Evolutionary conservation across 64 coral and sea anemone genomes (phyloP).

Genomic region (Porites lutea): DNA sequence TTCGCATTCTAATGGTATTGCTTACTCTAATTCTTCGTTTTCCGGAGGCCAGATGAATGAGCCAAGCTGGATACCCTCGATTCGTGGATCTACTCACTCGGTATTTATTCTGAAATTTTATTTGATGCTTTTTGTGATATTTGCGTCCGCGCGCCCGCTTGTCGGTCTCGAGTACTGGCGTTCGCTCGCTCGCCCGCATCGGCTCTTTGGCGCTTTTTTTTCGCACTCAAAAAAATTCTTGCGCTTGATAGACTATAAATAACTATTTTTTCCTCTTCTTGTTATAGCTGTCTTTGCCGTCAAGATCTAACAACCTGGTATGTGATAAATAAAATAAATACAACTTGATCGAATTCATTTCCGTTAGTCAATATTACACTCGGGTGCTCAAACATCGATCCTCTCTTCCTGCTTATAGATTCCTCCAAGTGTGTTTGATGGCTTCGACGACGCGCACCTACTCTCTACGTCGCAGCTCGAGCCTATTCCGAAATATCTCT

Average conservation of each 20-base stretch:
- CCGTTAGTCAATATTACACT: slow-evolving; percentile 81
- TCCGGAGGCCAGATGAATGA: slow-evolving; percentile 86
- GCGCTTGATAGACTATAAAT: slow-evolving; percentile 12
- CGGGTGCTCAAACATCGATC: slow-evolving; percentile 65
- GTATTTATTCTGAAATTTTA: slow-evolving; percentile 93
- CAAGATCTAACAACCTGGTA: slow-evolving; percentile 99
- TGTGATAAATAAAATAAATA: slow-evolving; percentile 94
- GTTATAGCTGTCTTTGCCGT: slow-evolving; percentile 95
- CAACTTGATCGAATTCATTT: slow-evolving; percentile 81
- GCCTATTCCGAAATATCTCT: slow-evolving; percentile 92
- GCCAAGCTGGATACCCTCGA: slow-evolving; percentile 99
- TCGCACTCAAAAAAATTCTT: slow-evolving; percentile 43
- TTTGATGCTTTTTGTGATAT: slow-evolving; percentile 53
- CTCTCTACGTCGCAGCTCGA: slow-evolving; percentile 87
- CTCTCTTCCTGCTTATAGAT: slow-evolving; percentile 82
- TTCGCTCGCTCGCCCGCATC: not conserved
- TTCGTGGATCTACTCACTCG: slow-evolving; percentile 99
- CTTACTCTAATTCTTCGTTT: slow-evolving; percentile 96
- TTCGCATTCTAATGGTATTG: slow-evolving; percentile 92
- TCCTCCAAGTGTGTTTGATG: slow-evolving; percentile 98
- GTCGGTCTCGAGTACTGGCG: slow-evolving; percentile 33
- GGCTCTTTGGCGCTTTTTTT: not conserved
- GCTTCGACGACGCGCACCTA: slow-evolving; percentile 96
- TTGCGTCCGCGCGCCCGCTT: slow-evolving; percentile 41
- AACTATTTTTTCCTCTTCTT: slow-evolving; percentile 75